These are phyloP conservation scores for Neoniphon sammara DNA, from an alignment of 2,797 vertebrate genomes.

Conservation along the genomic window DNA sequence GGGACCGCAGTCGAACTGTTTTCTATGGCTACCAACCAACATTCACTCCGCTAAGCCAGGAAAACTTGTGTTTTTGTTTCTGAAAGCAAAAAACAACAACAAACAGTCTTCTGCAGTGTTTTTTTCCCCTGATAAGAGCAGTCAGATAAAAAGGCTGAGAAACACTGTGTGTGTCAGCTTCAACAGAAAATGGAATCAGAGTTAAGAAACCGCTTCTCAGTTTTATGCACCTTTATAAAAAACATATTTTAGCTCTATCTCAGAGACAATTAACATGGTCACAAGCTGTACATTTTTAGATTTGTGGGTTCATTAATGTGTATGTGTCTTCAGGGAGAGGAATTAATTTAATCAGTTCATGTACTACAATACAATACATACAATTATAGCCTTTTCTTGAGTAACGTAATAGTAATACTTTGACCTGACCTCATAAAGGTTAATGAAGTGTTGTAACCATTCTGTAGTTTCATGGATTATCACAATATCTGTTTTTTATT, in stretches of 20 bases:
- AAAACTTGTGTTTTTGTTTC: conserved; percentile 29
- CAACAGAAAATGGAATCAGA: neutral
- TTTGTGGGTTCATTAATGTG: neutral
- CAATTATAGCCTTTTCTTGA: too few relatives aligned
- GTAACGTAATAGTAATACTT: too few relatives aligned
- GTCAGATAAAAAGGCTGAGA: neutral
- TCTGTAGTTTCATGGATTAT: neutral
- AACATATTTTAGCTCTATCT: neutral
- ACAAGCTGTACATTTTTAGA: too few relatives aligned
- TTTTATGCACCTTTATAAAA: neutral
- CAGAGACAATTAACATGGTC: neutral
- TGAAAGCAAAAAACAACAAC: conserved; percentile 25
- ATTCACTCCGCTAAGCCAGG: conserved; percentile 16
- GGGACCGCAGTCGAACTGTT: conserved; percentile 12
- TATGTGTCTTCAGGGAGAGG: neutral
- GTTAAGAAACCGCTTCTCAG: neutral
- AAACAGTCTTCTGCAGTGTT: conserved; percentile 7
- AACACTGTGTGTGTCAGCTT: neutral
- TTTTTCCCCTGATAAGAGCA: conserved; percentile 16
- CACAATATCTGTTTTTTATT: neutral
- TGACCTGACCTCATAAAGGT: too few relatives aligned
- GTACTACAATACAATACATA: too few relatives aligned
- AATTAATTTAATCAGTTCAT: too few relatives aligned
- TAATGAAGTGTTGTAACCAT: too few relatives aligned
- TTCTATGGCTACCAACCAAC: conserved; percentile 12